Evolutionary conservation across 2,113 vertebrate species (phyloP).

Genomic region (Condylura cristata): DNA sequence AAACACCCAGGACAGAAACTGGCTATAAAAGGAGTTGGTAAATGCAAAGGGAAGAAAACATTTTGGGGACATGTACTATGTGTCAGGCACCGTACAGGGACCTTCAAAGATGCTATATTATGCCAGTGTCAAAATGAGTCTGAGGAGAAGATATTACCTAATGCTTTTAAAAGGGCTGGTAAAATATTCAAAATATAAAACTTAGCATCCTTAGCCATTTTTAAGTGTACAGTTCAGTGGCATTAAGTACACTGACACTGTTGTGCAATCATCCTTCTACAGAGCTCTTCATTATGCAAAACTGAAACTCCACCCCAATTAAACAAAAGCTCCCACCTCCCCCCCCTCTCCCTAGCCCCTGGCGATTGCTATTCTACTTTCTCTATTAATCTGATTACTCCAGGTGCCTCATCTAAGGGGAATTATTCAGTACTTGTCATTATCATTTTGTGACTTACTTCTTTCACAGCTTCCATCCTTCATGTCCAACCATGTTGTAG

Average conservation of each 20-base stretch:
- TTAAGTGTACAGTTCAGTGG: neutral
- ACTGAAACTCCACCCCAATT: neutral
- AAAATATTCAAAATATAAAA: neutral
- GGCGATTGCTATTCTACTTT: neutral
- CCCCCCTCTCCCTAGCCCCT: neutral
- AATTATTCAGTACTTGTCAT: neutral
- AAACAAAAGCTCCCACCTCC: neutral
- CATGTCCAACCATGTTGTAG: neutral
- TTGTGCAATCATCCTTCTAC: no score
- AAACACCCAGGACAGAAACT: neutral
- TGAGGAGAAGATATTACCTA: neutral
- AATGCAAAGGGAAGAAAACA: neutral
- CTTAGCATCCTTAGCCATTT: neutral
- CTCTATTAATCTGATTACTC: neutral
- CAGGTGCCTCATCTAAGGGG: neutral
- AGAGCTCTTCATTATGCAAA: neutral
- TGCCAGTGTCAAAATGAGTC: neutral
- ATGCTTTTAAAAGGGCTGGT: neutral
- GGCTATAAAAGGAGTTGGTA: neutral
- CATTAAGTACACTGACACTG: neutral
- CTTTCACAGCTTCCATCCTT: neutral
- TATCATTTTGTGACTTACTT: neutral
- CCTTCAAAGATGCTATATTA: neutral
- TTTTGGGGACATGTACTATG: accelerated
- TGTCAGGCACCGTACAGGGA: neutral